These are phyloP conservation scores for Dasypus novemcinctus DNA, from an alignment of 2,113 vertebrate species.

Conservation along the genomic window DNA sequence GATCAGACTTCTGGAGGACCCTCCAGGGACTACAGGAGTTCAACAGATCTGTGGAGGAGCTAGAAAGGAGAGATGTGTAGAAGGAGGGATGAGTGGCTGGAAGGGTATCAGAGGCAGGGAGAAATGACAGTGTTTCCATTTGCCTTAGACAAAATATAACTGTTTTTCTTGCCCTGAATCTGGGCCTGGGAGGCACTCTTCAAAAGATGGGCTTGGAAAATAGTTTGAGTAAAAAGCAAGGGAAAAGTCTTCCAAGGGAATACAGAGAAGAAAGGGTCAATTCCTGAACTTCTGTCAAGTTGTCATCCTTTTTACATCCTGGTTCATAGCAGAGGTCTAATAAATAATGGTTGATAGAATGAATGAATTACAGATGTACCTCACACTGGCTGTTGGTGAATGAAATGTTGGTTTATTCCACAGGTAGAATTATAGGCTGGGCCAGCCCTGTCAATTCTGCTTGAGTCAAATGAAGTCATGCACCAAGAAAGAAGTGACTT, in stretches of 20 bases:
- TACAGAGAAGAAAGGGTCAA: not conserved
- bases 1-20: not conserved
- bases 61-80: not conserved
- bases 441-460: not conserved
- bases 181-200: not conserved
- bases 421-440: not conserved
- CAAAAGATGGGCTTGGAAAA: constrained; percentile 23
- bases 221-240: constrained; percentile 27
- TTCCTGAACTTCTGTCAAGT: not conserved
- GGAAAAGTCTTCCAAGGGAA: not conserved
- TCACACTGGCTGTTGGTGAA: not conserved
- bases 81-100: not conserved
- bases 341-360: not conserved
- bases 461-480: constrained; percentile 12
- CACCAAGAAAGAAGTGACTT: constrained; percentile 22
- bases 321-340: not conserved
- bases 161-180: not conserved
- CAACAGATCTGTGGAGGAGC: not conserved
- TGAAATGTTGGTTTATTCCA: constrained; percentile 11
- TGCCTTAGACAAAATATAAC: constrained; percentile 12
- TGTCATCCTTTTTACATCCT: not conserved
- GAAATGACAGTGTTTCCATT: not conserved
- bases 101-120: not conserved
- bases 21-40: not conserved
- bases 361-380: not conserved